Conservation (phyloP, 2,888 invertebrate species). For the Apamea anceps region DNA sequence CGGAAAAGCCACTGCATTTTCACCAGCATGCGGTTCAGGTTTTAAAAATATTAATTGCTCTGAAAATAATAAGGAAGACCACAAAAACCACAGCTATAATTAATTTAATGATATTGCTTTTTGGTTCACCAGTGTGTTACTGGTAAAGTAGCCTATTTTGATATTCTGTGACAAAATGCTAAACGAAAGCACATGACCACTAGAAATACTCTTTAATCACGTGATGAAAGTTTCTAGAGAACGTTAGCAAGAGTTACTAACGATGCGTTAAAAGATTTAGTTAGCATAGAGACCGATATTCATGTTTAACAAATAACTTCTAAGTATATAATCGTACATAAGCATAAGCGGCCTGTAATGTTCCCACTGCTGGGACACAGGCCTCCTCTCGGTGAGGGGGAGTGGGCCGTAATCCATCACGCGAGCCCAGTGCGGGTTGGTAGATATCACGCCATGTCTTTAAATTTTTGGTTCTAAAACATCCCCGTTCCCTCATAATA, state of each 20-base stretch:
- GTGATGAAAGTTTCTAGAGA: slow-evolving; percentile 18
- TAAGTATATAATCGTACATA: no score
- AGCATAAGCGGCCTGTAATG: no score
- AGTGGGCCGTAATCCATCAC: no score
- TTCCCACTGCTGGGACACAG: no score
- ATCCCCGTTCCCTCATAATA: no score
- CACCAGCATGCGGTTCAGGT: not conserved
- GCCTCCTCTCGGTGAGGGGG: no score
- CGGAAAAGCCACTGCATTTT: not conserved
- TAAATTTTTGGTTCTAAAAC: no score
- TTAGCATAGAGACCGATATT: not conserved
- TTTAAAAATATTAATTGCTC: not conserved
- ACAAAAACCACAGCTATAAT: slow-evolving; percentile 10
- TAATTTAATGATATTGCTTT: slow-evolving; percentile 6
- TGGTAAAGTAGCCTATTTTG: not conserved
- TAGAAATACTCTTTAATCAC: slow-evolving; percentile 29
- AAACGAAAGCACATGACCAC: slow-evolving; percentile 44
- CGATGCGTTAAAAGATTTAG: slow-evolving; percentile 12
- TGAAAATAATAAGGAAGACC: slow-evolving; percentile 1
- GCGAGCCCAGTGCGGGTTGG: no score
- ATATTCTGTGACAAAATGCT: not conserved
- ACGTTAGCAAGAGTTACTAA: slow-evolving; percentile 14
- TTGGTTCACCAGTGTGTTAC: not conserved
- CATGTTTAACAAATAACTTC: not conserved
- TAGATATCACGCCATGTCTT: no score